Evolutionary conservation across 2,797 vertebrate species (phyloP), one percentile per base, ranked within the genome.

Genomic region (Protosalanx chinensis): DNA sequence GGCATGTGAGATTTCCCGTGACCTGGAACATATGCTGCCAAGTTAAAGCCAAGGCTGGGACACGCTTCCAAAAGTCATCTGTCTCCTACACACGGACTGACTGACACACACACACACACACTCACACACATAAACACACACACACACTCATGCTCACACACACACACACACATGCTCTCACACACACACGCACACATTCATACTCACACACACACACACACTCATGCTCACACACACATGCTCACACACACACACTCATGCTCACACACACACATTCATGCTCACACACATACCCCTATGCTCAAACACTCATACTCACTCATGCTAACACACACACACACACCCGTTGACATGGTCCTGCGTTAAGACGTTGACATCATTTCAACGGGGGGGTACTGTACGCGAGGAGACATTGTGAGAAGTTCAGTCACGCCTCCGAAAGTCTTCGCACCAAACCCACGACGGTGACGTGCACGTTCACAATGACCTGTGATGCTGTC

Each of bases 41-140:
- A 72, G 33, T 69, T 32, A 68, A 69, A 53, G 61, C 66, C 46
- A 69, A 3, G 61, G 29, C 64, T 66, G 6, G 79, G 64, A 79
- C 79, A 27, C 82, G 81, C 81, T 85, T 89, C 76, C 74, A 79
- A 82, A 82, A 84, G 67, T 67, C 75, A 82, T 86, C 82, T 51
- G 78, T 81, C 27, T 81, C 68, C 56, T 2, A 65, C 73, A 74
- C 78, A 78, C 64, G n/a, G n/a, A n/a, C 62, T 70, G 37, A 67
- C 41, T 71, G 12, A 53, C 58, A 18, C 13, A 53, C 46, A 16
- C 64, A 49, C 23, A 29, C 27, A 65, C 64, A 66, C 37, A 65
- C 64, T 15, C 60, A 62, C 6, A 6, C 60, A 15, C 60, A 30
- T 6, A 62, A 29, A 58, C 3, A 18, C 58, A 60, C 10, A 30